Base-by-base conservation (phyloP, 2,888 invertebrate genomes). In the Electrophaes corylata region DNA sequence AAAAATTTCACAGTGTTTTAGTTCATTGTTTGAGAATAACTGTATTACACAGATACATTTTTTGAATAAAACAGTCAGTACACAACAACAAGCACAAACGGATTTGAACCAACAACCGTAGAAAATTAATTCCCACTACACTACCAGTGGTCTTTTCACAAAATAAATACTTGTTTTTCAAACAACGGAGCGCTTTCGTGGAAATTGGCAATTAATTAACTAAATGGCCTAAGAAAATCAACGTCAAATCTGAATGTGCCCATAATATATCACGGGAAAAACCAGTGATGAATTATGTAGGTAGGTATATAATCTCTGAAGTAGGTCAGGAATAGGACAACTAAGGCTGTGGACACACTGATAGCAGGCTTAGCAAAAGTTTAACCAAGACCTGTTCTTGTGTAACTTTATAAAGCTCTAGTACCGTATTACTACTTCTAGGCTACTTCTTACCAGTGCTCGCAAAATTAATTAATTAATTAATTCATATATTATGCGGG, bases 221-320 rank as follows among this genome's bases (percentile, higher is more conserved):
- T 40, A 59, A 66, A 62, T 62, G 60, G 51, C 50, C 56, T 29
- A 41, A 46, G 56, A 65, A 64, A 60, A 66, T 65, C 58, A 63
- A 61, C 58, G 62, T 55, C 58, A 51, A 58, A 55, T 59, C 62
- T 58, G 43, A 52, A 62, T 58, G 58, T 54, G 44, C 39, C 51
- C 53, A 14, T 56, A 58, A 57, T 69, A 64, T 65, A 64, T 67
- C 59, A 57, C 55, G 23, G 60, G 55, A 57, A 61, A 64, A 52
- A 57, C 61, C 14, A 3, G 55, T 62, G 60, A 67, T 67, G 63
- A 64, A 69, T 63, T 64, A 67, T 69, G 65, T 57, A 65, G 59
- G 46, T 29, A 48, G 26, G 26, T 29, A 29, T 29, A 29, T 26
- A 10, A 29, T 29, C 49, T 51, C 1, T 53, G 52, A 64, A 63